Conservation (phyloP, 2,888 invertebrate species). For the Drosophila koepferae region DNA sequence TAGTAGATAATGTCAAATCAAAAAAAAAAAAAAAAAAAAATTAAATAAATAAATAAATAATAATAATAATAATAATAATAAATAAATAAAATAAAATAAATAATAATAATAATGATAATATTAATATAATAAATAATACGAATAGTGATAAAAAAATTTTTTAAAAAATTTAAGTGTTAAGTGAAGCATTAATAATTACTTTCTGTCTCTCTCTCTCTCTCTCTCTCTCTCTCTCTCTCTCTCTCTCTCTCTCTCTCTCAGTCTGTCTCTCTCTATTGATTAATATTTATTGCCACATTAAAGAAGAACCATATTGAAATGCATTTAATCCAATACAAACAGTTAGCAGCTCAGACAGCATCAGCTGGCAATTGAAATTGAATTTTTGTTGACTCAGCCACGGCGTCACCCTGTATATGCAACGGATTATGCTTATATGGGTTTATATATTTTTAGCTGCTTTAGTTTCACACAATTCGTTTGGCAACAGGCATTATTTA, state of each 20-base stretch:
- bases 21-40: no score
- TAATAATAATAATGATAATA: no score
- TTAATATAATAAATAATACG: no score
- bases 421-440: constrained; percentile 48
- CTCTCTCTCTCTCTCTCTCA: not conserved
- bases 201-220: no score
- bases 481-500: constrained; percentile 61
- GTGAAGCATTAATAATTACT: not conserved
- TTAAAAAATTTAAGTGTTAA: not conserved
- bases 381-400: constrained; percentile 4
- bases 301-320: not conserved
- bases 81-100: no score
- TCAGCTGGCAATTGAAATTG: constrained; percentile 14
- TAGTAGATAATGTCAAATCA: no score
- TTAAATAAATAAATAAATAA: no score
- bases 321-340: not conserved
- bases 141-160: no score
- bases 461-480: constrained; percentile 66
- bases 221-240: not conserved
- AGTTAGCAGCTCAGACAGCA: not conserved
- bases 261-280: not conserved
- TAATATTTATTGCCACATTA: no score
- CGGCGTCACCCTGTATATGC: constrained; percentile 58
- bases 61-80: no score
- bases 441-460: constrained; percentile 49